Percentiles rank a stretch among this genome's conserved stretches.
These are phyloP conservation scores for Prinia subflava DNA, from an alignment of 2,113 vertebrate species.

Conservation along the genomic window DNA sequence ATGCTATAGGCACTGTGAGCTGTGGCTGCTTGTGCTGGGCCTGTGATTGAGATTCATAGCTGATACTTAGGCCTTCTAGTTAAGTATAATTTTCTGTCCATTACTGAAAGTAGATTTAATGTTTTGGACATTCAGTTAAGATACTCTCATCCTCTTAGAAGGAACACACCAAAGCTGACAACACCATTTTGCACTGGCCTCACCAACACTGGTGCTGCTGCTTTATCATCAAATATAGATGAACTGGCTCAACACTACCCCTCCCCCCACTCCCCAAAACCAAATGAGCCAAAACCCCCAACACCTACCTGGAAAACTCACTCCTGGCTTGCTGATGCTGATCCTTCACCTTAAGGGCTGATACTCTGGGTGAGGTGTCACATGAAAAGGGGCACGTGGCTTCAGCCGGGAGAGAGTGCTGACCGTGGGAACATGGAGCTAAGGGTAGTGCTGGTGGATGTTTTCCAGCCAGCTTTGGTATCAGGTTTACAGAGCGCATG, in stretches of 20 bases:
- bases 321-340: not conserved
- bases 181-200: not conserved
- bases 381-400: not conserved
- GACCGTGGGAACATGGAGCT: not conserved
- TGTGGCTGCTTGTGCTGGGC: not conserved
- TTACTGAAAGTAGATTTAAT: not conserved
- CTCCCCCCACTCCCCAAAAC: not conserved
- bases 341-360: not conserved
- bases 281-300: accelerated
- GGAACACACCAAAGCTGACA: not conserved
- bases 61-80: not conserved
- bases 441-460: not conserved
- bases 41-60: not conserved
- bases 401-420: not conserved
- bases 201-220: not conserved
- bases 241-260: not conserved
- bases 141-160: not conserved
- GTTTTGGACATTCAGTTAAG: not conserved
- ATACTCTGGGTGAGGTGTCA: not conserved
- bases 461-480: not conserved
- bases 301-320: accelerated
- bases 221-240: not conserved
- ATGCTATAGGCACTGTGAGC: accelerated
- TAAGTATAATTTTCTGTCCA: not conserved
- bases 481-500: not conserved